Evolutionary conservation across 2,888 invertebrate species (phyloP).

Genomic region (Blomia tropicalis): DNA sequence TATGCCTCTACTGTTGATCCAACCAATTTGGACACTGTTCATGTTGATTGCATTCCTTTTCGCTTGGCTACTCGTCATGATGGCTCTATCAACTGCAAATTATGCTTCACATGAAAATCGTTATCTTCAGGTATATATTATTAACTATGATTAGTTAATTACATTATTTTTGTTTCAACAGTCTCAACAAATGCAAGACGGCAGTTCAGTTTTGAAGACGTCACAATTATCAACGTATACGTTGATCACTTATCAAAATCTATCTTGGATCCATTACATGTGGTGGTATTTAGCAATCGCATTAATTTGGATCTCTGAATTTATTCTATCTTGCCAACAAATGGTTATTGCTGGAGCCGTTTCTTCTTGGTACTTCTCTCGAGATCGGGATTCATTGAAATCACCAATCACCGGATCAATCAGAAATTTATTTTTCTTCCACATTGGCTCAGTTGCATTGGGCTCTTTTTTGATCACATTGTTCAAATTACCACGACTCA

Average conservation of each 20-base stretch:
- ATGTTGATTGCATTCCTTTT: conserved; percentile 59
- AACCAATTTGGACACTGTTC: conserved; percentile 52
- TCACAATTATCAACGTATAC: conserved; percentile 20
- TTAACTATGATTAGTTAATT: not conserved
- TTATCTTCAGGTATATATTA: not conserved
- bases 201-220: not conserved
- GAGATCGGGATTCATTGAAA: conserved; percentile 24
- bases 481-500: conserved; percentile 63
- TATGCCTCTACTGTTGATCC: conserved; percentile 66
- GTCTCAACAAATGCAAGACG: not conserved
- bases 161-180: not conserved
- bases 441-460: conserved; percentile 76
- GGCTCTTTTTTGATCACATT: conserved; percentile 80
- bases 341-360: conserved; percentile 85
- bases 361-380: conserved; percentile 75
- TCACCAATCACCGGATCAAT: conserved; percentile 27
- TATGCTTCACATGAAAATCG: conserved; percentile 13
- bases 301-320: conserved; percentile 80
- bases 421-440: conserved; percentile 45
- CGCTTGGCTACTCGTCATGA: conserved; percentile 71
- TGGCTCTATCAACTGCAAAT: conserved; percentile 45
- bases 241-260: conserved; percentile 27
- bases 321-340: conserved; percentile 82
- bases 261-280: conserved; percentile 66
- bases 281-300: conserved; percentile 84